Base-by-base conservation (phyloP, 2,797 vertebrate species). In the Parauchenoglanis ngamensis region DNA sequence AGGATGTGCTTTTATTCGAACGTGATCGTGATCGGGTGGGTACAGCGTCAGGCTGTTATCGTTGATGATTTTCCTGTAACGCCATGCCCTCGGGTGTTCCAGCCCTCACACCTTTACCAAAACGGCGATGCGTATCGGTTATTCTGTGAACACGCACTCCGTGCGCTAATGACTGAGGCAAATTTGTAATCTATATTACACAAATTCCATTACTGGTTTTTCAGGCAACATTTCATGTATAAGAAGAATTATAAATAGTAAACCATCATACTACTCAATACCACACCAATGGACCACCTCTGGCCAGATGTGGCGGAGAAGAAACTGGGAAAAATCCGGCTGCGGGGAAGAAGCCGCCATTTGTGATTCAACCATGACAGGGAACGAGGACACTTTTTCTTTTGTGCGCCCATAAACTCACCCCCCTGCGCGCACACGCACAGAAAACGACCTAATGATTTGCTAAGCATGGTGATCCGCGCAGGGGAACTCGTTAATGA, bases 401-500 rank as follows among this genome's bases (percentile, higher is more conserved):
- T 12, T 21, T 35, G 15, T 61, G 31, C 57, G 54, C 28, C 67
- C 46, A 49, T 7, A 85, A 78, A 59, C 54, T 81, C 72, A 61
- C 23, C 7, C 21, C 28, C 23, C 54, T 40, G 23, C 54, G 17
- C 49, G 25, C 40, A 63, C 76, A 86, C 59, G 73, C 83, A 85
- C 79, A 83, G 73, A 59, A 59, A 46, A 25, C 28, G 61, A 46
- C 49, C 28, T 88, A 83, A 81, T 68, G 57, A 77, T 82, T 89
- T 77, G 82, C 78, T 73, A 76, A 75, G 72, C 73, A 76, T 82
- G 56, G 76, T 57, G 68, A 82, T 59, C 65, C 68, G 75, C 72
- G 4, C 40, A 57, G 63, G 83, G 86, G 76, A 90, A 72, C 78
- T 72, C 78, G 85, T 90, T 90, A 91, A 90, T 77, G 82, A 91